phyloP scores from a whole-genome alignment of 2,113 vertebrate species.

The Trogon surrucura region DNA sequence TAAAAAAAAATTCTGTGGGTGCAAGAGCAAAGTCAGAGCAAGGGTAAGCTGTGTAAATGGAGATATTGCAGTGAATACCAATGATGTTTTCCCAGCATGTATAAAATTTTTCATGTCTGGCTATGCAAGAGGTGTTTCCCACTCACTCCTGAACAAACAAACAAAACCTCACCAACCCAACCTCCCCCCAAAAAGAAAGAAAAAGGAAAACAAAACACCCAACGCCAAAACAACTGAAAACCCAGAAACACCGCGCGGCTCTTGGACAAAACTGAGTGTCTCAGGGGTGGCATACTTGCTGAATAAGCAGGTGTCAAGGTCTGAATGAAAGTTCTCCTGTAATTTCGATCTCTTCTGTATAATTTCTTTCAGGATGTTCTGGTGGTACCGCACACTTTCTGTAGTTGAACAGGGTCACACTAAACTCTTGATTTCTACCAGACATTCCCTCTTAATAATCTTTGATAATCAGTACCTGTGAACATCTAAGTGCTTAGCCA shows the following conservation, averaged over 20 bases:
- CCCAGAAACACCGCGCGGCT: neutral
- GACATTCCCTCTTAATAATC: neutral
- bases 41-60: neutral
- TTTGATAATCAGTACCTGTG: neutral
- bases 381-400: neutral
- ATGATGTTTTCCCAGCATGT: neutral
- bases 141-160: neutral
- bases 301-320: neutral
- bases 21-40: neutral
- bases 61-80: neutral
- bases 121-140: neutral
- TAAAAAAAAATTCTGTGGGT: neutral
- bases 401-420: neutral
- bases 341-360: neutral
- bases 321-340: neutral
- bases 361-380: neutral
- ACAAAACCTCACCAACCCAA: neutral
- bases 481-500: neutral
- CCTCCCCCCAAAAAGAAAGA: no score
- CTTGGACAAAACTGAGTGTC: neutral
- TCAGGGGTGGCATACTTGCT: neutral
- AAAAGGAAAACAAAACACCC: no score
- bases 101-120: neutral
- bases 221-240: neutral
- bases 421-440: neutral